Evolutionary conservation across 2,113 vertebrate species (phyloP).

Genomic region (Paramisgurnus dabryanus): DNA sequence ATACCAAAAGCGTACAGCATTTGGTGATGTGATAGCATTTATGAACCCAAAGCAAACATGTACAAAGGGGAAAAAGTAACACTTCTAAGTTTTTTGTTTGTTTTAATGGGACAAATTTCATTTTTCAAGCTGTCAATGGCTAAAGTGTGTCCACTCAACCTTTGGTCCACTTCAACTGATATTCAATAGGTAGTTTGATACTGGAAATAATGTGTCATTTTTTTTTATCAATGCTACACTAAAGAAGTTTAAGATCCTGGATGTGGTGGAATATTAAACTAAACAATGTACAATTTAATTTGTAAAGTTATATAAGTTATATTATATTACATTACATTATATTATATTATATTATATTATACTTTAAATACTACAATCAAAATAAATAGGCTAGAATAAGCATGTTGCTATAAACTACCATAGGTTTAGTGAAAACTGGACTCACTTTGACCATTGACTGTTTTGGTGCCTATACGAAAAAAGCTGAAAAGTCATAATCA

Average conservation of each 20-base stretch:
- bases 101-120: not conserved
- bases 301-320: not conserved
- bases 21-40: conserved; percentile 29
- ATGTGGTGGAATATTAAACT: too few species aligned
- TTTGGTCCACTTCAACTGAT: not conserved
- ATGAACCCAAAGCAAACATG: conserved; percentile 46
- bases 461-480: not conserved
- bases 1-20: conserved; percentile 21
- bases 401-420: too few species aligned
- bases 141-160: not conserved
- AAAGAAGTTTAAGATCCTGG: too few species aligned
- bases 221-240: not conserved
- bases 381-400: too few species aligned
- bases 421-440: not conserved
- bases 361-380: too few species aligned
- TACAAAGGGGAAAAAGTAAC: conserved; percentile 7
- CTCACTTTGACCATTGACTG: not conserved
- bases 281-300: too few species aligned
- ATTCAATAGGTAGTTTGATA: not conserved
- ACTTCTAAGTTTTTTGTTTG: conserved; percentile 36
- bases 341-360: too few species aligned
- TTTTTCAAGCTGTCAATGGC: not conserved
- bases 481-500: not conserved
- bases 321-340: too few species aligned
- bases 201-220: not conserved